phyloP scores from a whole-genome alignment of 2,113 vertebrate genomes.

The Tachysurus fulvidraco region DNA sequence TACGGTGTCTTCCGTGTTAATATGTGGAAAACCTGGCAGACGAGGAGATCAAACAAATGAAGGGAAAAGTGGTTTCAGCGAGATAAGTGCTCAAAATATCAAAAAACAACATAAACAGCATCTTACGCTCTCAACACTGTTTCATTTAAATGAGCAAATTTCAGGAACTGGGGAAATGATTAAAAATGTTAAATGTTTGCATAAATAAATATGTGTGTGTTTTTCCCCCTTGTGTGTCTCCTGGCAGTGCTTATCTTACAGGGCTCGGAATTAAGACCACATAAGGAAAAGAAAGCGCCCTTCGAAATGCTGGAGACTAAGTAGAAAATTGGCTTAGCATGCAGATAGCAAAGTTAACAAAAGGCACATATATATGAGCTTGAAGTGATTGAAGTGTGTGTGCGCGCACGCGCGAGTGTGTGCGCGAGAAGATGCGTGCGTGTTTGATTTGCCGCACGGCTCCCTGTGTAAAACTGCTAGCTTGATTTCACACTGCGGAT shows the following conservation, averaged over 20 bases:
- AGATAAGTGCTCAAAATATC: slow-evolving; percentile 62
- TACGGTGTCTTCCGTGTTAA: neutral
- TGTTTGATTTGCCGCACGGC: slow-evolving; percentile 84
- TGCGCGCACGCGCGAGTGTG: slow-evolving; percentile 74
- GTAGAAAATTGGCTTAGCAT: slow-evolving; percentile 97
- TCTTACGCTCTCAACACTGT: slow-evolving; percentile 30
- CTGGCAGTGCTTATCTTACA: slow-evolving; percentile 73
- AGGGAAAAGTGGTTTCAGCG: slow-evolving; percentile 57
- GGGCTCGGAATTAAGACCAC: slow-evolving; percentile 83
- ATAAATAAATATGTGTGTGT: slow-evolving; percentile 56
- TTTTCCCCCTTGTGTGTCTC: slow-evolving; percentile 61
- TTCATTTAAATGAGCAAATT: slow-evolving; percentile 68
- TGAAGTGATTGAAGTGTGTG: slow-evolving; percentile 87
- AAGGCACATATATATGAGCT: slow-evolving; percentile 85
- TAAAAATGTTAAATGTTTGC: slow-evolving; percentile 74
- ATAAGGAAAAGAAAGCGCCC: slow-evolving; percentile 80
- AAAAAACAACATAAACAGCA: slow-evolving; percentile 27
- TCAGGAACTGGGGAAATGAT: slow-evolving; percentile 66
- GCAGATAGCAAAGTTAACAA: slow-evolving; percentile 85
- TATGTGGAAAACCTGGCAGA: slow-evolving; percentile 43
- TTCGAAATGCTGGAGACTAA: slow-evolving; percentile 85
- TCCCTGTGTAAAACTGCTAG: slow-evolving; percentile 80
- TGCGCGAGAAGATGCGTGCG: slow-evolving; percentile 75
- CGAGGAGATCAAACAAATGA: slow-evolving; percentile 59
- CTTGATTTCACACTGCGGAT: slow-evolving; percentile 86